Evolutionary conservation across 2,113 vertebrate species (phyloP), one percentile per base, ranked within the genome.

Genomic region (Sander vitreus): DNA sequence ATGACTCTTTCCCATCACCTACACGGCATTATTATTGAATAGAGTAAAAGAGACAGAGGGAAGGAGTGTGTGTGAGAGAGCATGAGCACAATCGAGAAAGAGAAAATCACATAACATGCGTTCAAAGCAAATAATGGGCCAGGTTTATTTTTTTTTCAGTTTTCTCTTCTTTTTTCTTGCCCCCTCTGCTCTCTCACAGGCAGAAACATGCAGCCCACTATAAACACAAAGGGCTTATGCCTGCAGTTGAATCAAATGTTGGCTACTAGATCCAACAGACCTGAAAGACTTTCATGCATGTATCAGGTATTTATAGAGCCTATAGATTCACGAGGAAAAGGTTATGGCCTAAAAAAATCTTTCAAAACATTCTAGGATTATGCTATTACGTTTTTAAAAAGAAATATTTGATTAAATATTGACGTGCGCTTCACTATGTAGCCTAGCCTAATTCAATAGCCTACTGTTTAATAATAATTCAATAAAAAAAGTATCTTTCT

Each of bases 311-410:
- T 21, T 73, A 39, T 39, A 10, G 2, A 43, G 2, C 12, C 25
- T 30, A 15, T 14, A 3, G 16, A 19, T 19, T 1, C 6, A 25
- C 1, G 23, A 27, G 11, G 8, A 27, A 19, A 4, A 57, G 1
- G 0, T 25, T 13, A 19, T 12, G 4, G 25, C 10, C 1, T 13
- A 19, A 67, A 50, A 2, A 19, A 12, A 1, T 0, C 3, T 9
- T 47, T 50, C 23, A 30, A 50, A 33, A 67, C 0, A 30, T 67
- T 67, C 5, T 16, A 58, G 6, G 10, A 45, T 73, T 4, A 43
- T 43, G 39, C 39, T 43, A 43, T 43, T 48, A 27, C 0, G 48
- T 23, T 19, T 33, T 33, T 30, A 30, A 30, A 33, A 33, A 33
- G 1, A 64, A 2, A 21, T 60, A 59, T 23, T 51, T 62, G 0